A percentile compares a stretch with the other conserved stretches of the same genome.
phyloP scores from a whole-genome alignment of 2,113 vertebrate genomes.

The Irena cyanogastra region DNA sequence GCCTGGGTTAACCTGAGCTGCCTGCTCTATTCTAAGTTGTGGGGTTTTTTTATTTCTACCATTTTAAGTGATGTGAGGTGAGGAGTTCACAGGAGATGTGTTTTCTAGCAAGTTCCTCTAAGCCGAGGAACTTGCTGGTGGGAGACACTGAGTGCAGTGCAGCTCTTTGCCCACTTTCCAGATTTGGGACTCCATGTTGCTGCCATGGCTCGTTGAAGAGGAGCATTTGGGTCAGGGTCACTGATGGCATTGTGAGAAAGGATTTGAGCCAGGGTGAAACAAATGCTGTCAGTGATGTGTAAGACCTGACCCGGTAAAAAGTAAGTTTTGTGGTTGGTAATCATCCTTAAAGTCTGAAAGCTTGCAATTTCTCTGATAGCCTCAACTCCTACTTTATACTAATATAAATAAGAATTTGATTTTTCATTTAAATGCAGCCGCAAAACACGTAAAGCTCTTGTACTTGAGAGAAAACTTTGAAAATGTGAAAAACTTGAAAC shows the following conservation, averaged over 20 bases:
- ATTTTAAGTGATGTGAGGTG: background rate
- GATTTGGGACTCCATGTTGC: background rate
- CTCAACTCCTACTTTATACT: background rate
- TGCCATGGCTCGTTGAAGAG: background rate
- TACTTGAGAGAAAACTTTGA: background rate
- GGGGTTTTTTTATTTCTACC: background rate
- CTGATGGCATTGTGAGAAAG: background rate
- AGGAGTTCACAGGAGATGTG: background rate
- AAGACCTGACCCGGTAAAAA: background rate
- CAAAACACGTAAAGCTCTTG: background rate
- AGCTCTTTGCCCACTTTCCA: background rate
- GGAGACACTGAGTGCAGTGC: background rate
- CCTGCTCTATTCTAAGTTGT: background rate
- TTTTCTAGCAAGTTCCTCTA: background rate
- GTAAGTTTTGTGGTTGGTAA: background rate
- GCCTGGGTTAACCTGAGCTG: background rate
- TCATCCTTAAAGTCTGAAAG: background rate
- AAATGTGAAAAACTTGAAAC: background rate
- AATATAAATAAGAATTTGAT: background rate
- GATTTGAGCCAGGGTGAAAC: background rate
- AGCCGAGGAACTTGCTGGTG: background rate
- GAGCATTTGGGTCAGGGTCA: background rate
- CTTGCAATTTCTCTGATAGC: background rate
- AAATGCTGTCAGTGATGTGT: background rate
- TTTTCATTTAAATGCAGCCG: background rate